Evolutionary conservation across 2,888 invertebrate genomes (phyloP).

Genomic region (Palloptera scutellata): DNA sequence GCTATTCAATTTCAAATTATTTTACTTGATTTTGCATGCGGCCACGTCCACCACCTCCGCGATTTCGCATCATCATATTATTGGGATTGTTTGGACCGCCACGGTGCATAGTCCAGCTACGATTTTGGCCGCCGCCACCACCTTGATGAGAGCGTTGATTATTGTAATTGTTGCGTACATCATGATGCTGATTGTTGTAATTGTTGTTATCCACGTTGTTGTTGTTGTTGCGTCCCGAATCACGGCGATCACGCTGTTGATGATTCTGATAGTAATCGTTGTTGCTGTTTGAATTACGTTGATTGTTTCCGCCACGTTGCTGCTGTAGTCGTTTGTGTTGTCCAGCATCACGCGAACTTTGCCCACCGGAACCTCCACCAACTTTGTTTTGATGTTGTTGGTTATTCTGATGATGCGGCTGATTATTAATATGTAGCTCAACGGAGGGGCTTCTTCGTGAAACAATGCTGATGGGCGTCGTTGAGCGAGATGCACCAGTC

Average conservation of each 20-base stretch:
- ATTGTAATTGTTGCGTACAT: slow-evolving; percentile 51
- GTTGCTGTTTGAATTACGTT: slow-evolving; percentile 40
- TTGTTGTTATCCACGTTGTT: slow-evolving; percentile 56
- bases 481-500: slow-evolving; percentile 75
- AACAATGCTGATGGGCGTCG: slow-evolving; percentile 78
- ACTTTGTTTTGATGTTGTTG: slow-evolving; percentile 44
- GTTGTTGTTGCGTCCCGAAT: slow-evolving; percentile 59
- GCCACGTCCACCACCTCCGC: slow-evolving; percentile 60
- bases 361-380: slow-evolving; percentile 57
- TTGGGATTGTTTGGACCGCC: slow-evolving; percentile 51
- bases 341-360: slow-evolving; percentile 61
- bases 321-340: slow-evolving; percentile 58
- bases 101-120: slow-evolving; percentile 62
- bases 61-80: slow-evolving; percentile 60
- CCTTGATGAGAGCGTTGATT: slow-evolving; percentile 57
- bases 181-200: slow-evolving; percentile 55
- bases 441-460: slow-evolving; percentile 80
- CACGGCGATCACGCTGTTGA: slow-evolving; percentile 61
- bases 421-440: slow-evolving; percentile 83
- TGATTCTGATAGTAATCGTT: slow-evolving; percentile 51
- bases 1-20: background rate
- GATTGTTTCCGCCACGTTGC: slow-evolving; percentile 47
- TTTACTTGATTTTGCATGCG: slow-evolving; percentile 61
- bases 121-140: slow-evolving; percentile 52
- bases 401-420: slow-evolving; percentile 52